Percentiles rank a stretch among this genome's conserved stretches.
These are phyloP conservation scores for Platysternon megacephalum DNA, from an alignment of 2,113 vertebrate species.

Conservation along the genomic window DNA sequence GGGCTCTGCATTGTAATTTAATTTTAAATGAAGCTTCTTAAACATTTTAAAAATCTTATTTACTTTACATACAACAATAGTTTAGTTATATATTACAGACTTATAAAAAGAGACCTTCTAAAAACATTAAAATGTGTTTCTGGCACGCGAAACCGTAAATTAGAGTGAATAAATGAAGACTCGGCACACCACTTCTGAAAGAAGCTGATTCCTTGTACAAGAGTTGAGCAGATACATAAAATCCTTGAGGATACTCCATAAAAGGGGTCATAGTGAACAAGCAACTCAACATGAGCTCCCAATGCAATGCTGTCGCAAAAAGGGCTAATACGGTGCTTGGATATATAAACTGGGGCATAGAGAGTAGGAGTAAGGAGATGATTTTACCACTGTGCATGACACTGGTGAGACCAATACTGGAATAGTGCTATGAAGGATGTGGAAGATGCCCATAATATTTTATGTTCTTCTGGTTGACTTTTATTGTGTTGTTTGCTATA, in stretches of 20 bases:
- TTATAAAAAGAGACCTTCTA: too few species aligned
- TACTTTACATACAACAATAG: too few species aligned
- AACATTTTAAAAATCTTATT: too few species aligned
- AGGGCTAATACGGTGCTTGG: background rate
- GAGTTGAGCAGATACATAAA: background rate
- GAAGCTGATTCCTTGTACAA: background rate
- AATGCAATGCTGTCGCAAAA: rapidly evolving
- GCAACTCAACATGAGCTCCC: background rate
- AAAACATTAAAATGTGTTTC: too few species aligned
- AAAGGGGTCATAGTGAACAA: background rate
- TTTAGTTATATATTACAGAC: too few species aligned
- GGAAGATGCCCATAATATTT: background rate
- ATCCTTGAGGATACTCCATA: background rate
- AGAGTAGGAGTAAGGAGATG: background rate
- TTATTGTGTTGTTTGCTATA: background rate
- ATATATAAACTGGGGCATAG: background rate
- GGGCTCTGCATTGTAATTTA: too few species aligned
- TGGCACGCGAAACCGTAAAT: too few species aligned
- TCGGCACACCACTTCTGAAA: too few species aligned
- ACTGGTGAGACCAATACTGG: background rate
- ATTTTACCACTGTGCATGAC: background rate
- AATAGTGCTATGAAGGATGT: background rate
- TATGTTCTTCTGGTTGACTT: background rate
- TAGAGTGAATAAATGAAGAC: too few species aligned
- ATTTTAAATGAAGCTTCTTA: too few species aligned